Evolutionary conservation across 2,888 invertebrate species (phyloP).

Genomic region (Cryptocheilus praepositus): DNA sequence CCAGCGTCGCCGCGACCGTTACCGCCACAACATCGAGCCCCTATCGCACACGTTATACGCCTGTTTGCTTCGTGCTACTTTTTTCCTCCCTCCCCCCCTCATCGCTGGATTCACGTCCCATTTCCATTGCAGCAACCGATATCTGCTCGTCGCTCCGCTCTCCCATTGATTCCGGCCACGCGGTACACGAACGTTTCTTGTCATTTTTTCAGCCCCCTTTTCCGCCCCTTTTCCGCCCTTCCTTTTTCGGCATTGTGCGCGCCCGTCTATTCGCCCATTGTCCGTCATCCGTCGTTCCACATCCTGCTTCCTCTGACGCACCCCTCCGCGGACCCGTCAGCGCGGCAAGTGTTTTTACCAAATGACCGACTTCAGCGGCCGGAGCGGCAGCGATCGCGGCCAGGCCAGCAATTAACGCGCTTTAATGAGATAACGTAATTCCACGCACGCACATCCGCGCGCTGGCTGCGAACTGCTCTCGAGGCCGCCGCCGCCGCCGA

Average conservation of each 20-base stretch:
- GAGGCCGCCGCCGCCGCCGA: slow-evolving; percentile 17
- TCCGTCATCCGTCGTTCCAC: slow-evolving; percentile 13
- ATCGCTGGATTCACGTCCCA: slow-evolving; percentile 40
- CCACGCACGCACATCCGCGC: slow-evolving; percentile 17
- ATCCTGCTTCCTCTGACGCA: not conserved
- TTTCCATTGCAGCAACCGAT: slow-evolving; percentile 46
- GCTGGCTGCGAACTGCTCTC: not conserved
- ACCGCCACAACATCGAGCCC: slow-evolving; percentile 21
- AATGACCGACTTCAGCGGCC: slow-evolving; percentile 4
- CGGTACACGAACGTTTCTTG: not conserved
- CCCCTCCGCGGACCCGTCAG: slow-evolving; percentile 19
- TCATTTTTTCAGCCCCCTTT: not conserved
- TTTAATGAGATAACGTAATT: slow-evolving; percentile 41
- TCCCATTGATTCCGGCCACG: too few relatives aligned
- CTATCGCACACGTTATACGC: slow-evolving; percentile 37
- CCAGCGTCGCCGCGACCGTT: slow-evolving; percentile 18
- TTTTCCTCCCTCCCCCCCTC: slow-evolving; percentile 17
- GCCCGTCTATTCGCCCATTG: slow-evolving; percentile 12
- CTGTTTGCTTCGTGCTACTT: slow-evolving; percentile 23
- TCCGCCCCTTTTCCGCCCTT: slow-evolving; percentile 20
- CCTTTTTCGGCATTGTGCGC: slow-evolving; percentile 40
- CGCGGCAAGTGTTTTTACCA: slow-evolving; percentile 12
- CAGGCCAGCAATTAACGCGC: slow-evolving; percentile 34
- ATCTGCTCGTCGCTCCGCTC: slow-evolving; percentile 39
- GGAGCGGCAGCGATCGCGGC: slow-evolving; percentile 9